Evolutionary conservation across 2,888 invertebrate species (phyloP), one percentile per base, ranked within the genome.

Genomic region (Linyphia triangularis): DNA sequence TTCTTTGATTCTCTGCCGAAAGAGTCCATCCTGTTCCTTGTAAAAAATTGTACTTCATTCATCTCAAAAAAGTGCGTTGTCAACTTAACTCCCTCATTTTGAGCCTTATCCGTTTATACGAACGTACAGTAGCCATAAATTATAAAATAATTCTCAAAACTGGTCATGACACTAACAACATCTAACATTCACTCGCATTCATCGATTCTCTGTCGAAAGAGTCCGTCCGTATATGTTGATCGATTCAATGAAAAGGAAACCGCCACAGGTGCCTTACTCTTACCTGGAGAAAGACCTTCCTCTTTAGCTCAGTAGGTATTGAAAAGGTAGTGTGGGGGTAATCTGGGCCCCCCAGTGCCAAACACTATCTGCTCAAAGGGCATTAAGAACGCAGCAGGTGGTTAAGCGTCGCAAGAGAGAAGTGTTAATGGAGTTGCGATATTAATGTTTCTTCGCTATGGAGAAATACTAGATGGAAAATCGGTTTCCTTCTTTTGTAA

Each of bases 321-420:
- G 22, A 22, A 51, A 28, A 37, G 22, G 26, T 63, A 63, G 51
- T 73, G 30, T 22, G 19, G 33, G 72, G 26, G 72, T 26, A 72
- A 72, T 72, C 72, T 73, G 73, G 1, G 70, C 37, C 37, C 37
- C 77, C 77, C 40, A 77, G 61, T 40, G 61, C 7, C 33, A 33
- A 63, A 30, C 37, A 61, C 77, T 61, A 61, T 77, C 24, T 61
- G 22, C 59, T 61, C 24, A 59, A n/a, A 33, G 51, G n/a, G 30
- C 51, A 57, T 73, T 26, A 30, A 19, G 30, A 26, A 22, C 61
- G 0, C 77, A 61, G 77, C 77, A 16, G 57, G 77, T 40, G 63
- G 61, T 16, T 33, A 16, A 28, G 61, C 59, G 63, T 40, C 24
- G 37, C 63, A 2, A 37, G 24, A 26, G 59, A 19, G 24, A 24